Evolutionary conservation across 2,113 vertebrate genomes (phyloP).

Genomic region (Peromyscus maniculatus): DNA sequence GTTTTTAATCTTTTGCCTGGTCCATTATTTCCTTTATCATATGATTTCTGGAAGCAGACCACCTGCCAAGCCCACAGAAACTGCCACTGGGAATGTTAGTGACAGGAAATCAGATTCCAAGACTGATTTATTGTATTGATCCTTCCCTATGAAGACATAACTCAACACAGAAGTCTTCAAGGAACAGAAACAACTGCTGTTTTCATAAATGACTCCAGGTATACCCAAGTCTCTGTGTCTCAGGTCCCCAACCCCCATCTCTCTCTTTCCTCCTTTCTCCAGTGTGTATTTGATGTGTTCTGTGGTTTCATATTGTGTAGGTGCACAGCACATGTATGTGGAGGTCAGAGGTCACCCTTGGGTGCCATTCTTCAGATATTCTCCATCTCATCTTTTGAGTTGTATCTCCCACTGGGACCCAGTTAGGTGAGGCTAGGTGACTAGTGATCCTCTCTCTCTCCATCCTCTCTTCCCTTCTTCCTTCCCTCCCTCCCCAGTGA

Average conservation of each 20-base stretch:
- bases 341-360: background rate
- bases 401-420: no score
- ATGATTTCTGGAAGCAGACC: conserved; percentile 13
- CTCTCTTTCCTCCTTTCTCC: background rate
- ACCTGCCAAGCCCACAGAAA: background rate
- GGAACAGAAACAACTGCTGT: background rate
- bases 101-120: background rate
- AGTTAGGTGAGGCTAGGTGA: background rate
- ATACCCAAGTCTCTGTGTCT: background rate
- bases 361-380: background rate
- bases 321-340: no score
- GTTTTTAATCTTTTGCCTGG: background rate
- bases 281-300: background rate
- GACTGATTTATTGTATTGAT: background rate
- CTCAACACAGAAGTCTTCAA: background rate
- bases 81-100: background rate
- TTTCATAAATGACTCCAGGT: background rate
- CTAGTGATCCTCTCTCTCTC: background rate
- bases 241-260: no score
- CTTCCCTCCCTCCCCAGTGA: no score
- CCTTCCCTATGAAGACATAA: background rate
- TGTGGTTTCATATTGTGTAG: background rate
- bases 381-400: background rate
- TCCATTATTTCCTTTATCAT: conserved; percentile 6
- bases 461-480: no score